Percentiles rank a stretch among this genome's conserved stretches.
These are phyloP conservation scores for Sacculina carcini DNA, from an alignment of 2,888 invertebrate species.

Conservation along the genomic window DNA sequence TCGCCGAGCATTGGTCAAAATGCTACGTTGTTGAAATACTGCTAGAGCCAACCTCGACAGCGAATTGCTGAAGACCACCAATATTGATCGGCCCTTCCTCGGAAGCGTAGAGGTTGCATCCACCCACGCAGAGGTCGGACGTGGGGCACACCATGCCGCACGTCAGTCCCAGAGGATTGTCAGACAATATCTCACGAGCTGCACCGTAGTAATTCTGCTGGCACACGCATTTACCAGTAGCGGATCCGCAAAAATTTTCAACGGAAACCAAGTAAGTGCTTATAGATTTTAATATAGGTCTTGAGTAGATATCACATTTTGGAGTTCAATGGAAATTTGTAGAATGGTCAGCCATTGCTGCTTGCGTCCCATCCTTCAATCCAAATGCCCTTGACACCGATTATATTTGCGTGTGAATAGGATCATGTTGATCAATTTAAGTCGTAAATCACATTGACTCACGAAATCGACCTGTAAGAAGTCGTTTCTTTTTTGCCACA, in stretches of 20 bases:
- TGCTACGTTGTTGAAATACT: background rate
- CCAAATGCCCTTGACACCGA: too few relatives aligned
- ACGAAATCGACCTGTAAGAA: too few relatives aligned
- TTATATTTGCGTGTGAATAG: too few relatives aligned
- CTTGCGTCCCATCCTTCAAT: too few relatives aligned
- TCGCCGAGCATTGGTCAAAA: background rate
- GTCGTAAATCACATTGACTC: too few relatives aligned
- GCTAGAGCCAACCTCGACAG: constrained; percentile 43
- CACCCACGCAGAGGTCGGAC: constrained; percentile 90
- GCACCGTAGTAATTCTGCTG: constrained; percentile 90
- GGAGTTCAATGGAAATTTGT: too few relatives aligned
- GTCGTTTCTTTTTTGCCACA: too few relatives aligned
- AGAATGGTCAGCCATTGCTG: too few relatives aligned
- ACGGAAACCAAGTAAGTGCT: background rate
- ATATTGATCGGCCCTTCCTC: constrained; percentile 98
- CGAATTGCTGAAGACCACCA: constrained; percentile 91
- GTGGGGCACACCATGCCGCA: constrained; percentile 99
- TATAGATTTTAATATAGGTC: background rate
- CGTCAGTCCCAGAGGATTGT: constrained; percentile 81
- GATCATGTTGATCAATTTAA: too few relatives aligned
- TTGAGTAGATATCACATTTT: too few relatives aligned
- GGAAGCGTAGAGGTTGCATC: constrained; percentile 79
- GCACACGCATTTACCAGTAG: too few relatives aligned
- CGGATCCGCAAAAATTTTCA: too few relatives aligned
- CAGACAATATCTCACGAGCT: constrained; percentile 59